These are phyloP conservation scores for Lepidothrix coronata DNA, from an alignment of 2,113 vertebrate genomes.

Conservation along the genomic window DNA sequence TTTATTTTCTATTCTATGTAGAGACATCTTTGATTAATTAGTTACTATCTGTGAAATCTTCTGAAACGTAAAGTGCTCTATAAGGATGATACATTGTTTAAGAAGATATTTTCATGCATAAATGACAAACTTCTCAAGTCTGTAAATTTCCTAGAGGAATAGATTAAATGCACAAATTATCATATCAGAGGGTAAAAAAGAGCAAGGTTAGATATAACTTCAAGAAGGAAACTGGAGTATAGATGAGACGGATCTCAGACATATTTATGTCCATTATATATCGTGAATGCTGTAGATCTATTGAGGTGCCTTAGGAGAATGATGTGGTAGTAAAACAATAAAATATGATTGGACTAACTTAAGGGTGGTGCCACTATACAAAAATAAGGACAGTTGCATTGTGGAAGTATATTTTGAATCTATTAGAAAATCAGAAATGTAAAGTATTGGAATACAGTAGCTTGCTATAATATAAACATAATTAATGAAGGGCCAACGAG, in stretches of 20 bases:
- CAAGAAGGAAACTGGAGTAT: background rate
- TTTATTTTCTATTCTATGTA: background rate
- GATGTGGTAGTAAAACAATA: background rate
- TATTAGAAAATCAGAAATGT: background rate
- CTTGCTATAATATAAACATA: background rate
- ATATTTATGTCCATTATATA: background rate
- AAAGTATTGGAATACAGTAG: background rate
- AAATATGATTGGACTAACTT: background rate
- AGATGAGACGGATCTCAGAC: background rate
- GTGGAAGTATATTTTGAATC: background rate
- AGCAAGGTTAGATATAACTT: background rate
- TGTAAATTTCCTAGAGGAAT: background rate
- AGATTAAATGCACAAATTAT: constrained; percentile 21
- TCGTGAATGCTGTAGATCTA: background rate
- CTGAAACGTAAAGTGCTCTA: background rate
- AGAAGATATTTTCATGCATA: background rate
- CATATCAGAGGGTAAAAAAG: background rate
- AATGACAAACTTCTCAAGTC: background rate
- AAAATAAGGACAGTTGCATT: background rate
- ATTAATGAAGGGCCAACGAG: background rate
- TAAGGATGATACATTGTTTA: background rate
- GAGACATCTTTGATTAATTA: background rate
- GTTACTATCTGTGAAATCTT: background rate
- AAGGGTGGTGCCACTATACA: background rate
- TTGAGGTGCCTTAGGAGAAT: background rate